Evolutionary conservation across 2,888 invertebrate species (phyloP).

Genomic region (Pachliopta kotzebuea): DNA sequence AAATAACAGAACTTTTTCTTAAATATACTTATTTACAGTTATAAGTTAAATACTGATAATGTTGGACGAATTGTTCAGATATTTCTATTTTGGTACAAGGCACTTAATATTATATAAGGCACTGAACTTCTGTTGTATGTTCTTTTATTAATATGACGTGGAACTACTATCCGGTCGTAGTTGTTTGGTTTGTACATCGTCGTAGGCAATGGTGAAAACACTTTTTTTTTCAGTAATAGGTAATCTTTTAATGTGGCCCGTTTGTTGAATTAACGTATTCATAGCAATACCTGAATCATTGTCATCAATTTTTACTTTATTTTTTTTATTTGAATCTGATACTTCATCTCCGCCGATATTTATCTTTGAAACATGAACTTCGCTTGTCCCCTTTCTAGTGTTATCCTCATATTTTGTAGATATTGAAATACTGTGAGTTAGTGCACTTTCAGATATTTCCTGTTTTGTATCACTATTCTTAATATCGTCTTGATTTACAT

Average conservation of each 20-base stretch:
- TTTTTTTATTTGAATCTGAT: constrained; percentile 49
- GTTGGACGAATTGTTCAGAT: constrained; percentile 40
- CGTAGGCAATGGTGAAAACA: constrained; percentile 95
- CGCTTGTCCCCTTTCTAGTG: constrained; percentile 60
- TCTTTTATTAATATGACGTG: constrained; percentile 77
- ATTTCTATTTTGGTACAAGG: constrained; percentile 23
- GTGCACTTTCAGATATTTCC: constrained; percentile 66
- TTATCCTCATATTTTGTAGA: constrained; percentile 68
- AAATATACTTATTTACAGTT: constrained; percentile 34
- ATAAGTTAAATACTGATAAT: constrained; percentile 32
- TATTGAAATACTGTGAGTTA: constrained; percentile 70
- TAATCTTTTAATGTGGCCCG: constrained; percentile 81
- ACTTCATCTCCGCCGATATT: constrained; percentile 65
- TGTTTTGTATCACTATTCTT: constrained; percentile 47
- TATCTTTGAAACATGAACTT: constrained; percentile 80
- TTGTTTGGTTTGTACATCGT: constrained; percentile 92
- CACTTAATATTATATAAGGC: constrained; percentile 45
- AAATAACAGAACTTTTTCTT: constrained; percentile 35
- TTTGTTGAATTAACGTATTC: constrained; percentile 78
- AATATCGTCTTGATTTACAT: constrained; percentile 72
- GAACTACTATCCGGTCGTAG: constrained; percentile 89
- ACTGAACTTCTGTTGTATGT: constrained; percentile 44
- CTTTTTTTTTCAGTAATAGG: constrained; percentile 93
- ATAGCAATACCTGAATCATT: constrained; percentile 91
- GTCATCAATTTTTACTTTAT: constrained; percentile 77